phyloP scores from a whole-genome alignment of 1,140 invertebrate genomes.

The Lepidurus apus region DNA sequence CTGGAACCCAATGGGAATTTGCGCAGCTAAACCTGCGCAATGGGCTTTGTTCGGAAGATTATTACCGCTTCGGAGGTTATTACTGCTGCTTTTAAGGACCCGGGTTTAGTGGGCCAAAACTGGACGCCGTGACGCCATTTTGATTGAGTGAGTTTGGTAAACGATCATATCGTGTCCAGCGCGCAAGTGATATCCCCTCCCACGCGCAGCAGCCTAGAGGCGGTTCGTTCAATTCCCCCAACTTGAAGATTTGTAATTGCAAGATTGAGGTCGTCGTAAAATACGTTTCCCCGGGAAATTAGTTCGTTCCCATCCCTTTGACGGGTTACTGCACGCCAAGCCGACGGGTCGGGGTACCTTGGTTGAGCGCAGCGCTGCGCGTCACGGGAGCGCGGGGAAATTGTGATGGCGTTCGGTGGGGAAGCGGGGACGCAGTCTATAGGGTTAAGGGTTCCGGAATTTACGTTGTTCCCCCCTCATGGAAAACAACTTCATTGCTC shows the following conservation, averaged over 20 bases:
- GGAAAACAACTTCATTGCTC: slow-evolving; percentile 6
- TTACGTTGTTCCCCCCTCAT: not conserved
- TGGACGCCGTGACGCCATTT: not conserved
- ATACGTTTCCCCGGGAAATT: too few relatives aligned
- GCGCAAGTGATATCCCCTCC: not conserved
- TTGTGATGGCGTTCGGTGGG: not conserved
- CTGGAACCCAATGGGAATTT: not conserved
- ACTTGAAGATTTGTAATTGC: not conserved
- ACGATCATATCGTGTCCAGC: not conserved
- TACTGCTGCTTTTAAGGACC: too few relatives aligned
- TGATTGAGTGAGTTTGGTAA: not conserved
- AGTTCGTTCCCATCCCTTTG: too few relatives aligned
- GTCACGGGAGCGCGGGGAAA: not conserved
- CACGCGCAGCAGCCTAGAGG: not conserved
- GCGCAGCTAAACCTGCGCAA: not conserved
- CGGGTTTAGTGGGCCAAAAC: not conserved
- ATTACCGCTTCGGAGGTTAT: too few relatives aligned
- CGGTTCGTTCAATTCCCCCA: not conserved
- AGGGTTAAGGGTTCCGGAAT: not conserved
- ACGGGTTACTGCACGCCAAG: too few relatives aligned
- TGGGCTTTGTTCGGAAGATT: not conserved
- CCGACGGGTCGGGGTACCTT: too few relatives aligned
- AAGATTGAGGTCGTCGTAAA: too few relatives aligned
- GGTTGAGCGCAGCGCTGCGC: too few relatives aligned
- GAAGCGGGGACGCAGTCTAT: too few relatives aligned